Evolutionary conservation across 2,797 vertebrate species (phyloP), one percentile per base, ranked within the genome.

Genomic region (Poecile montanus): DNA sequence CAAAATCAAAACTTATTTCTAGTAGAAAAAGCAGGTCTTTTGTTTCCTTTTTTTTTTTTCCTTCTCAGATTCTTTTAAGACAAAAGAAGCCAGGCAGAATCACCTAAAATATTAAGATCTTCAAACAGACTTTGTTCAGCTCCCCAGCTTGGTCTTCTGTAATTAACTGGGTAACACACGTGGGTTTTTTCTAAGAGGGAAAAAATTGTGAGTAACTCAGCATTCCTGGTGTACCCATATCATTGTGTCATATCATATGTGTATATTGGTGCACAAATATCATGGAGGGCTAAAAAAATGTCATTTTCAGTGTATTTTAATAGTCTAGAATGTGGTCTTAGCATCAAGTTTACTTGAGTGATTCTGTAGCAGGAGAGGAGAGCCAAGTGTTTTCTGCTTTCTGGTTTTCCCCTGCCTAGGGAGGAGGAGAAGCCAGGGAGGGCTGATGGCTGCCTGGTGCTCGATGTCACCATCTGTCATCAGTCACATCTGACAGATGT

Each of bases 1-100:
- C 66, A 85, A 92, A 94, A 83, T 92, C 54, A 48, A 91, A 94
- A 66, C 20, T 44, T 53, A 47, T 63, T 73, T 87, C 57, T 58
- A 71, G 80, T n/a, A 80, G 81, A 57, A 92, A 91, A 88, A 70
- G 10, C 65, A 76, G 40, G 4, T 30, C 17, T 76, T 79, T 71
- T 82, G 27, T 66, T 91, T 73, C 26, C 5, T 30, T 27, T 32
- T 40, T 44, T 18, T 26, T 22, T 27, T 10, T 6, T 10, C 25
- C 5, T 11, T 11, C 4, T 29, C 25, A 8, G 70, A n/a, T 76
- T 76, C 27, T 62, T 73, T 66, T 21, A 62, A 56, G 77, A 56
- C 26, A 63, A 60, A 85, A 88, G 50, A 50, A 82, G 11, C 25
- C 10, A n/a, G 42, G 14, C 3, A 70, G n/a, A 92, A 58, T 50